A percentile compares a stretch with the other conserved stretches of the same genome.
These are phyloP conservation scores for Parazoanthus darwini DNA, from an alignment of 92 coral and sea anemone species.

Conservation along the genomic window DNA sequence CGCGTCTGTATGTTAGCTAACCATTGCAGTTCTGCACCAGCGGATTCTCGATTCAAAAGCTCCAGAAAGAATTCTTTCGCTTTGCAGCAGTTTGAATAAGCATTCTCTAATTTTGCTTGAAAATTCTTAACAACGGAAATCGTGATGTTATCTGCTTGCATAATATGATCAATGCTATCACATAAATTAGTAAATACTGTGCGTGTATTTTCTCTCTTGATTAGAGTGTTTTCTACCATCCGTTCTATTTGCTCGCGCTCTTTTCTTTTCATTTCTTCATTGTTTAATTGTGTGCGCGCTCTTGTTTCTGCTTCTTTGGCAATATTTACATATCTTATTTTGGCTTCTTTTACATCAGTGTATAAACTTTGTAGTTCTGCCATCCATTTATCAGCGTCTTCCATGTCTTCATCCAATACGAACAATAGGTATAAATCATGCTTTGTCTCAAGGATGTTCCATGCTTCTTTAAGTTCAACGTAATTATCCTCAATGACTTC, in stretches of 20 bases:
- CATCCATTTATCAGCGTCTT: not conserved
- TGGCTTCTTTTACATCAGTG: not conserved
- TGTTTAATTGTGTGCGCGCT: not conserved
- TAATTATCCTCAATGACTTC: slow-evolving; percentile 26
- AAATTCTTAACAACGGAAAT: not conserved
- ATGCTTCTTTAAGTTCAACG: slow-evolving; percentile 10
- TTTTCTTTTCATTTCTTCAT: not conserved
- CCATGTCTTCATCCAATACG: not conserved
- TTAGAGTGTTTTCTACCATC: not conserved
- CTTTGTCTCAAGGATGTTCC: slow-evolving; percentile 3
- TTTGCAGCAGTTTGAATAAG: not conserved
- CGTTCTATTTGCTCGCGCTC: not conserved
- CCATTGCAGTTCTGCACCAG: not conserved
- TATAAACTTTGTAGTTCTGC: not conserved
- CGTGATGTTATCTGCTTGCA: not conserved
- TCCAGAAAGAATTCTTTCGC: not conserved
- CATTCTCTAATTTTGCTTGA: not conserved
- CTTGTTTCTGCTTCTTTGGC: not conserved
- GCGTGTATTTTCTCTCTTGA: not conserved
- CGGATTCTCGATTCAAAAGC: not conserved
- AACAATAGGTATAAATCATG: slow-evolving; percentile 20
- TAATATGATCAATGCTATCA: not conserved
- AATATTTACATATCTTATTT: not conserved
- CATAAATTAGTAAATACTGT: not conserved
- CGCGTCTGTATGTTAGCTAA: not conserved